Conservation (phyloP, 2,888 invertebrate species). For the Catocala sponsa region DNA sequence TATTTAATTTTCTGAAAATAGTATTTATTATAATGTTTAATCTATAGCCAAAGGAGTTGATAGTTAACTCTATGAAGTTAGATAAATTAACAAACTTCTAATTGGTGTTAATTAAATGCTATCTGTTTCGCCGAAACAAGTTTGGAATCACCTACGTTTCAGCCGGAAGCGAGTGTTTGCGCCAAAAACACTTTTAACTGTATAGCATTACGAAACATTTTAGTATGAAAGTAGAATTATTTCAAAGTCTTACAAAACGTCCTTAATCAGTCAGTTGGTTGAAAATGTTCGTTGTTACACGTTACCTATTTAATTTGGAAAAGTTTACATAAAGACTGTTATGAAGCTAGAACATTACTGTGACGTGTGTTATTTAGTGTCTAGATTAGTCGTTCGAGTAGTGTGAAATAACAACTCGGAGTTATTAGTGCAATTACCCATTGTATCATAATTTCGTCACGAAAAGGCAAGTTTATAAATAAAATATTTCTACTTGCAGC, state of each 20-base stretch:
- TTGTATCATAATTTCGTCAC: background rate
- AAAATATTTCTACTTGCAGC: background rate
- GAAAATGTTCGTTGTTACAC: constrained; percentile 63
- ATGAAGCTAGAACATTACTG: constrained; percentile 23
- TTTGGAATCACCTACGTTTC: constrained; percentile 70
- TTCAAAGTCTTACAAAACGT: constrained; percentile 69
- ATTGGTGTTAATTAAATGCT: constrained; percentile 72
- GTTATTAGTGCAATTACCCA: constrained; percentile 12
- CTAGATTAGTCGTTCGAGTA: background rate
- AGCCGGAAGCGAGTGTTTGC: constrained; percentile 53
- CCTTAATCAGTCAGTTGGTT: constrained; percentile 73
- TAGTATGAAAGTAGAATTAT: constrained; percentile 53
- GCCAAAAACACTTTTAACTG: constrained; percentile 59
- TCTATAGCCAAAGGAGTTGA: background rate
- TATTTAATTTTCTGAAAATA: too few relatives aligned
- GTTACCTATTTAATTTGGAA: constrained; percentile 49
- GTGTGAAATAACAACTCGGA: background rate
- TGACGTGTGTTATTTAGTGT: constrained; percentile 10
- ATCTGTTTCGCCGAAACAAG: constrained; percentile 77
- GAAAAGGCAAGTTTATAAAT: constrained; percentile 2
- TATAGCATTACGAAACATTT: constrained; percentile 57
- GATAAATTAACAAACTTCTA: constrained; percentile 60
- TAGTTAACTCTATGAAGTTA: constrained; percentile 13
- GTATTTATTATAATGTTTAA: too few relatives aligned
- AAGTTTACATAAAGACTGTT: constrained; percentile 44